Percentiles rank a stretch among this genome's conserved stretches.
phyloP scores from a whole-genome alignment of 2,797 vertebrate species.

The Poecilia velifera region DNA sequence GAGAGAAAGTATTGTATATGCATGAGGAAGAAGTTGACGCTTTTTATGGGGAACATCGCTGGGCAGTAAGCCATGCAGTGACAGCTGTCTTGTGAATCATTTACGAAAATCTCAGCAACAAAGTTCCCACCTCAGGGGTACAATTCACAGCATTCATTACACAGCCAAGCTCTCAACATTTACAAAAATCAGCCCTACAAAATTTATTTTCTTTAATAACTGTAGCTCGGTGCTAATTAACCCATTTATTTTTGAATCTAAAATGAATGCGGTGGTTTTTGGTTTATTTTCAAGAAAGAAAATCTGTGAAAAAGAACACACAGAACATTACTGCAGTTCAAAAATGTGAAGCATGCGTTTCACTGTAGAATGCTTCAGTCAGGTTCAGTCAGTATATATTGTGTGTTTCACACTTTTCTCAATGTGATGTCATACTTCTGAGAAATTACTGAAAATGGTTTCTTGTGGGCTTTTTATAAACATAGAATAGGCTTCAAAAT shows the following conservation, averaged over 20 bases:
- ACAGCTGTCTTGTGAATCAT: constrained; percentile 72
- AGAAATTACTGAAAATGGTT: background rate
- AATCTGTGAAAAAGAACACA: background rate
- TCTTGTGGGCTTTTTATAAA: background rate
- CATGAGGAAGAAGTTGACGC: constrained; percentile 53
- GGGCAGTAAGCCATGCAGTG: constrained; percentile 68
- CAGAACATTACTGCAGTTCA: background rate
- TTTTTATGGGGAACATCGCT: constrained; percentile 64
- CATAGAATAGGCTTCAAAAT: background rate
- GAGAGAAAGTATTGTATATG: constrained; percentile 54
- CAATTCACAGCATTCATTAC: constrained; percentile 28
- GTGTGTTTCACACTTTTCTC: background rate
- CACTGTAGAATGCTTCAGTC: background rate
- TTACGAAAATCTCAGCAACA: constrained; percentile 55
- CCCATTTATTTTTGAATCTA: constrained; percentile 34
- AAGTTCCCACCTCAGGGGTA: constrained; percentile 56
- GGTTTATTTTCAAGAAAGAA: constrained; percentile 17
- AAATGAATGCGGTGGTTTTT: constrained; percentile 20
- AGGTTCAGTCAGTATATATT: background rate
- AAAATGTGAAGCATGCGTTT: background rate
- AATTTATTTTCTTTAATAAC: constrained; percentile 42
- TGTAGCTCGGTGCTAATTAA: constrained; percentile 20
- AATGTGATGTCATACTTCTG: background rate
- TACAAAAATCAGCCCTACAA: constrained; percentile 26
- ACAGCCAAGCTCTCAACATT: constrained; percentile 29